Evolutionary conservation across 2,797 vertebrate genomes (phyloP), one percentile per base, ranked within the genome.

Genomic region (Pagetopsis macropterus): DNA sequence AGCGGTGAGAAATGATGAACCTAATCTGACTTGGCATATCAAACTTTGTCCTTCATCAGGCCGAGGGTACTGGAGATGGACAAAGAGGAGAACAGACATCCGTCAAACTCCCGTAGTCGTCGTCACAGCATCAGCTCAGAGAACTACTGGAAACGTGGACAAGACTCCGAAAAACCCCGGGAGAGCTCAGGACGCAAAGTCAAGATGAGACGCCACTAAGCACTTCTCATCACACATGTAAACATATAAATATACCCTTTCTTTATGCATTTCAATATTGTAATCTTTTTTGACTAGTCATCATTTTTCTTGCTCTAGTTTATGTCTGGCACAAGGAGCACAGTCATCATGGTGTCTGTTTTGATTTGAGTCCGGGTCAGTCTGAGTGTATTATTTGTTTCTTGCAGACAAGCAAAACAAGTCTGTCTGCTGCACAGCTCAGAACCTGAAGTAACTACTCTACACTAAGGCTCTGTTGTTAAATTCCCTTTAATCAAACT

Each of bases 1-100:
- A 23, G 40, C 11, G 2, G 21, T 23, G 8, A 57, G 27, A 37
- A 72, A 17, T 40, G 3, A 62, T 10, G 10, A 72, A 49, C 1
- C 17, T 43, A n/a, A 61, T 63, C 17, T 82, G 55, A 71, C 19
- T 16, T 17, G 3, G 19, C 16, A 8, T 40, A 45, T 52, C 31
- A 1, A 13, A n/a, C 16, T 59, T 16, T 57, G 27, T 19, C 4
- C n/a, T 54, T 50, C 70, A 3, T 0, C 79, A 99, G 98, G 91
- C 98, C 98, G 14, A 95, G 98, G 48, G 92, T 99, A 79, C 93
- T 99, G 50, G 98, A 99, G 92, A 99, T 99, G 98, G 98, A 99
- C 91, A 99, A 99, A 87, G 98, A 99, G 82, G 97, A 98, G 92
- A 98, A 99, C 92, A 94, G 97, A 73, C 96, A 94, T 45, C 98